Conservation (phyloP, 2,888 invertebrate genomes). For the Sinhomidia bicolor region DNA sequence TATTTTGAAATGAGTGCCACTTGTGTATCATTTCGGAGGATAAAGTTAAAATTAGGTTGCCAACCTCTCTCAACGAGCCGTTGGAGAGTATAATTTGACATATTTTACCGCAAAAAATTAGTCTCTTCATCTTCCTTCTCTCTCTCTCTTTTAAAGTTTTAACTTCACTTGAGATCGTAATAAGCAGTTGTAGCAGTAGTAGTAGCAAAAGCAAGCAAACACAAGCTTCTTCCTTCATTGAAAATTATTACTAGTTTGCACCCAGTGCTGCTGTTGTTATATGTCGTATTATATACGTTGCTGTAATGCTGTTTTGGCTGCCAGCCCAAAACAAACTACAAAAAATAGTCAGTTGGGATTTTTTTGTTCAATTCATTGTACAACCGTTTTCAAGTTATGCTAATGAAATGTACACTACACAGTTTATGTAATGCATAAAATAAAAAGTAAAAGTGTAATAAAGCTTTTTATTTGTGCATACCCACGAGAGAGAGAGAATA, state of each 20-base stretch:
- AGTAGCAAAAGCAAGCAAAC: not conserved
- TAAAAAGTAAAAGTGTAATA: not conserved
- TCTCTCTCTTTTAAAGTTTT: not conserved
- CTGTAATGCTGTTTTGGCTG: constrained; percentile 56
- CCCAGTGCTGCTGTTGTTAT: not conserved
- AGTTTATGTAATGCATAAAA: not conserved
- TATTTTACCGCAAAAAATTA: constrained; percentile 74
- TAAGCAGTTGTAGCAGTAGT: not conserved
- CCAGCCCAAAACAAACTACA: constrained; percentile 54
- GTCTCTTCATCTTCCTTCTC: constrained; percentile 50
- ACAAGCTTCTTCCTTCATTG: not conserved
- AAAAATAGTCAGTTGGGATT: constrained; percentile 49
- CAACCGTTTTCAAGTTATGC: not conserved
- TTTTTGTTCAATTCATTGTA: constrained; percentile 12
- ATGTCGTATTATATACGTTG: not conserved
- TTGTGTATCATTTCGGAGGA: constrained; percentile 61
- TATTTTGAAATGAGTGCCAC: constrained; percentile 71
- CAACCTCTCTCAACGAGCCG: constrained; percentile 77
- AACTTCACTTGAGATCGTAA: no score
- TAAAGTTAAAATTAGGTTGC: constrained; percentile 77
- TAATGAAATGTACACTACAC: constrained; percentile 41
- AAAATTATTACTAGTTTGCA: not conserved
- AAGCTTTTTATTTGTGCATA: not conserved
- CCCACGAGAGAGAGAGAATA: not conserved
- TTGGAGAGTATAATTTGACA: constrained; percentile 76